Conservation (phyloP, 1,140 invertebrate genomes). For the Micrasema minimum region DNA sequence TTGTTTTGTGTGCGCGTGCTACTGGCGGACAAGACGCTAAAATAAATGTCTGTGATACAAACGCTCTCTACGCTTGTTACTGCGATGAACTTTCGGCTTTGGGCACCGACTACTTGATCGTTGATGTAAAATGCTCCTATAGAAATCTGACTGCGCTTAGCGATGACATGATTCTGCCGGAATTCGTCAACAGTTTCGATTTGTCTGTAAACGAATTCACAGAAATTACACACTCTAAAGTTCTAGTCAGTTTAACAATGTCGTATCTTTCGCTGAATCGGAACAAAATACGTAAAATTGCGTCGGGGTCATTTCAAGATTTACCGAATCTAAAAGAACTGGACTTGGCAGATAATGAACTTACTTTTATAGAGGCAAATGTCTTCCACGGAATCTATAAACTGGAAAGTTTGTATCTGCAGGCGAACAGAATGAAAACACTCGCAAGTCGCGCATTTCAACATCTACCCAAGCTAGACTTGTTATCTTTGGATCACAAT, state of each 20-base stretch:
- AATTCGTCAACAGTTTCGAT: constrained; percentile 57
- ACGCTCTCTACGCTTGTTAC: constrained; percentile 22
- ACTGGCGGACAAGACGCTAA: constrained; percentile 21
- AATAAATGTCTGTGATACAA: constrained; percentile 29
- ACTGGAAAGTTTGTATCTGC: constrained; percentile 66
- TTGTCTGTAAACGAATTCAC: constrained; percentile 61
- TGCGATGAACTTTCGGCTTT: constrained; percentile 43
- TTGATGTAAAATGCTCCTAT: constrained; percentile 59
- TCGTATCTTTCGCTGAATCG: constrained; percentile 57
- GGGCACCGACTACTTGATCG: constrained; percentile 54
- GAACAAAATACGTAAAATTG: constrained; percentile 63
- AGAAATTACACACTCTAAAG: constrained; percentile 4
- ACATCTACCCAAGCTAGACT: constrained; percentile 60
- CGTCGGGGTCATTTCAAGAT: constrained; percentile 56
- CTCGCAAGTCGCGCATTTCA: constrained; percentile 62
- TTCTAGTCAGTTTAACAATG: constrained; percentile 33
- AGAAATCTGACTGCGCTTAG: constrained; percentile 53
- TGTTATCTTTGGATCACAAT: constrained; percentile 64
- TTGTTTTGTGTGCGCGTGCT: constrained; percentile 3
- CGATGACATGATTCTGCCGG: constrained; percentile 55
- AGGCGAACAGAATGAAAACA: constrained; percentile 64
- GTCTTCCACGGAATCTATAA: constrained; percentile 62
- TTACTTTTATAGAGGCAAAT: constrained; percentile 61
- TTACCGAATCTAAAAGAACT: constrained; percentile 64
- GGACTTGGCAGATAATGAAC: constrained; percentile 66